These are phyloP conservation scores for Poecilia gillii DNA, from an alignment of 2,797 vertebrate species.

Conservation along the genomic window DNA sequence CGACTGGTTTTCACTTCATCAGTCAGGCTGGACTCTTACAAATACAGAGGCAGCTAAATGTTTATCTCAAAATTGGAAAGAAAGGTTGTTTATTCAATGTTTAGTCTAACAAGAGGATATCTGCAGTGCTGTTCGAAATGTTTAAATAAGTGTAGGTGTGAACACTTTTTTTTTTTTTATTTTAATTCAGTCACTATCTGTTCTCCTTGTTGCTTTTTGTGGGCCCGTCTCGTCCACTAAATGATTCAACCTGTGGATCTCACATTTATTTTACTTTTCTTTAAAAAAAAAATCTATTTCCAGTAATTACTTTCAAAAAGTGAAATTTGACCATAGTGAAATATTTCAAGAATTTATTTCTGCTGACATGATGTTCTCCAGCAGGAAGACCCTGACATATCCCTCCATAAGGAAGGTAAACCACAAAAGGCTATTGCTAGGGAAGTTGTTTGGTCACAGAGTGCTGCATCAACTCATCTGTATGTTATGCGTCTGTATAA, in stretches of 20 bases:
- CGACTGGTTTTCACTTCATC: neutral
- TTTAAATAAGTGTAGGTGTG: neutral
- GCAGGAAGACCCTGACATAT: neutral
- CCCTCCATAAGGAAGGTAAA: neutral
- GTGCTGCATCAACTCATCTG: neutral
- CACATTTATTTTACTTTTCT: neutral
- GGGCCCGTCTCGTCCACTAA: neutral
- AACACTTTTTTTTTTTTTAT: neutral
- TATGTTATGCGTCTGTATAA: conserved; percentile 38
- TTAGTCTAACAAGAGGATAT: neutral
- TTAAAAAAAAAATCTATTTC: neutral
- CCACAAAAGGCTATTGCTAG: neutral
- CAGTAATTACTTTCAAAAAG: neutral
- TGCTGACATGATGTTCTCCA: neutral
- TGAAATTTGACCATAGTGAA: neutral
- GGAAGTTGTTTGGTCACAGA: neutral
- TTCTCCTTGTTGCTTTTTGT: neutral
- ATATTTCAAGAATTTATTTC: neutral
- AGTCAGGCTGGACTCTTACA: neutral
- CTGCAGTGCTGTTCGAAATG: neutral
- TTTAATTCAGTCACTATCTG: neutral
- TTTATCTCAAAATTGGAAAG: neutral
- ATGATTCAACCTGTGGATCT: neutral
- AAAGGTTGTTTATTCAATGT: neutral
- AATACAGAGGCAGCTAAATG: neutral